These are phyloP conservation scores for Grus americana DNA, from an alignment of 2,113 vertebrate species.

Conservation along the genomic window DNA sequence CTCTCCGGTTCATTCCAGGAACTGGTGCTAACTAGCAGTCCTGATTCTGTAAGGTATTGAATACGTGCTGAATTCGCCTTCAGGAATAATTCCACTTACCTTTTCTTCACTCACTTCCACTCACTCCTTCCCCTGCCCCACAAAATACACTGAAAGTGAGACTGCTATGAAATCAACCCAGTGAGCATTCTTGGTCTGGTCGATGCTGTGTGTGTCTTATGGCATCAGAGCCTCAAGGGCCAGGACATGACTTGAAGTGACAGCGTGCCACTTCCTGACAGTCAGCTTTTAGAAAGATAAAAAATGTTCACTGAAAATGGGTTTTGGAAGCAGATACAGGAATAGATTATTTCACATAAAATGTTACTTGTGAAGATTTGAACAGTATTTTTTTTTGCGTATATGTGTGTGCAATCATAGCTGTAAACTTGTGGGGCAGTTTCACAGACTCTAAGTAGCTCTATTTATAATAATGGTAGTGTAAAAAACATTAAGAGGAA, in stretches of 20 bases:
- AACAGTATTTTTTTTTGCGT: background rate
- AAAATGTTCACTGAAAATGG: background rate
- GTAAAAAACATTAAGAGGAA: background rate
- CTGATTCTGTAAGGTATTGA: background rate
- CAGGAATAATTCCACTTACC: background rate
- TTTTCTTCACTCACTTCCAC: background rate
- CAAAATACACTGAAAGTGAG: background rate
- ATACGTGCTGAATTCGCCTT: background rate
- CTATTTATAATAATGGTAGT: background rate
- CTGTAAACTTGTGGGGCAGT: background rate
- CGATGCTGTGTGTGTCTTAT: accelerated
- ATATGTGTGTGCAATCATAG: background rate
- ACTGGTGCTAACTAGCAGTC: background rate
- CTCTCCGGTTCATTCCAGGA: background rate
- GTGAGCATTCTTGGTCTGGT: background rate
- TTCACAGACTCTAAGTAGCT: background rate
- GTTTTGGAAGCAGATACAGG: background rate
- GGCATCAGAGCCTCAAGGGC: background rate
- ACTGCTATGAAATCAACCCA: background rate
- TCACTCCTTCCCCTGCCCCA: background rate
- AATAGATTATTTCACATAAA: background rate
- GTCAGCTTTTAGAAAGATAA: background rate
- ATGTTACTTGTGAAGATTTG: background rate
- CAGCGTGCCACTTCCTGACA: background rate
- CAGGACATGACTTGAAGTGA: background rate